Evolutionary conservation across 2,888 invertebrate genomes (phyloP).

Genomic region (Helicoverpa assulta): DNA sequence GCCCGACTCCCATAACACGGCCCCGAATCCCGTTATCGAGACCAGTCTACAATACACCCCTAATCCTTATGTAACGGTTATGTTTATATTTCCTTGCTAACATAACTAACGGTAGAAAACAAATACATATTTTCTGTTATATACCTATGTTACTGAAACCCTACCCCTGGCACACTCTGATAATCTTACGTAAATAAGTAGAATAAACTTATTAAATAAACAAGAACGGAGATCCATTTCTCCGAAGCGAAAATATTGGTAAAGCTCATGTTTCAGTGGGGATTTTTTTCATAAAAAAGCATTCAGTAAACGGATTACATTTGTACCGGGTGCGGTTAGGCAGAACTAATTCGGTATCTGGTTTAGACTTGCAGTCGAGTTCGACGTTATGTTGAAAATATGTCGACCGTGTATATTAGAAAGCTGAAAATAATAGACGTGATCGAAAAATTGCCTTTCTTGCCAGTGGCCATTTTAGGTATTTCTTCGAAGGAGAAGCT

Average conservation of each 20-base stretch:
- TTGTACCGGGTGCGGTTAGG: constrained; percentile 30
- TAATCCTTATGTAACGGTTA: constrained; percentile 23
- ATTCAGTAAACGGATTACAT: constrained; percentile 44
- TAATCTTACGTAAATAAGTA: constrained; percentile 42
- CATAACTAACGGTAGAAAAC: constrained; percentile 3
- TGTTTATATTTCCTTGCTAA: constrained; percentile 2
- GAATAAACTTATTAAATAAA: constrained; percentile 43
- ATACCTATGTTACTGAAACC: constrained; percentile 7
- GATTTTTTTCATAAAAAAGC: constrained; percentile 41
- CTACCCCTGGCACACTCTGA: constrained; percentile 16
- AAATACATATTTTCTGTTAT: neutral
- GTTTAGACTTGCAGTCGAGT: neutral
- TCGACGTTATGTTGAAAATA: neutral
- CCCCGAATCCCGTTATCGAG: constrained; percentile 15
- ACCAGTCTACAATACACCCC: constrained; percentile 15
- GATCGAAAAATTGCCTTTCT: too few species aligned
- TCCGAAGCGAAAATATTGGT: constrained; percentile 38
- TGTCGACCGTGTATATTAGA: neutral
- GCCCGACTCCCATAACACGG: constrained; percentile 15
- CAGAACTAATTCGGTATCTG: constrained; percentile 33
- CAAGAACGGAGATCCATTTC: constrained; percentile 36
- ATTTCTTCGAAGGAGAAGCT: too few species aligned
- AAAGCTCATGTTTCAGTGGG: constrained; percentile 46
- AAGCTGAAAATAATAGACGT: neutral
- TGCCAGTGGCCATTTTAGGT: too few species aligned